These are phyloP conservation scores for Tinamus guttatus DNA, from an alignment of 2,113 vertebrate species.

Conservation along the genomic window DNA sequence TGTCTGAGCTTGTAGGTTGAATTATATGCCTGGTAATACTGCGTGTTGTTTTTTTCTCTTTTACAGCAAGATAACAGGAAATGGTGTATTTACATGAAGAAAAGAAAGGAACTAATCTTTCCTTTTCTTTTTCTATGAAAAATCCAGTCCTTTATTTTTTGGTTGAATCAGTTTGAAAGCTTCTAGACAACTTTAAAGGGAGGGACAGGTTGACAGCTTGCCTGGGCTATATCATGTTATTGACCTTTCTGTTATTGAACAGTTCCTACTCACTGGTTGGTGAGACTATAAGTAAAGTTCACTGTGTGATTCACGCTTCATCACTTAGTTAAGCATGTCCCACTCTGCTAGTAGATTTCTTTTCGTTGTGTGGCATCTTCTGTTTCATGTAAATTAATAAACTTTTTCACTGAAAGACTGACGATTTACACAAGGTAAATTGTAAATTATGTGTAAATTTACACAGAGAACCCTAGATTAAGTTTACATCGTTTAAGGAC, in stretches of 20 bases:
- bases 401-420: neutral
- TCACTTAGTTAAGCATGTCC: fast-evolving
- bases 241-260: neutral
- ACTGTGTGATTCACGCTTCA: neutral
- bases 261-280: neutral
- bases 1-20: neutral
- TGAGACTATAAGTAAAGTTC: neutral
- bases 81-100: too few relatives aligned
- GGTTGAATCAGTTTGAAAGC: neutral
- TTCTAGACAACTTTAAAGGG: neutral
- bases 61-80: neutral
- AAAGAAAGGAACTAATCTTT: too few relatives aligned
- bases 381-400: neutral
- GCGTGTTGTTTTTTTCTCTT: neutral
- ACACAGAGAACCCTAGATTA: neutral
- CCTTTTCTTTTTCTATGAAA: neutral
- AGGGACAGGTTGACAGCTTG: neutral
- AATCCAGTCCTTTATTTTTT: neutral
- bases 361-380: neutral
- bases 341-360: neutral
- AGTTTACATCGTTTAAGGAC: neutral
- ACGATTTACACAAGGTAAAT: too few relatives aligned
- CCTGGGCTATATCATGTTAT: neutral
- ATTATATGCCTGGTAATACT: neutral
- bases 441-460: neutral